Conservation (phyloP, 23 tunicate species). For the Oikopleura dioica region DNA sequence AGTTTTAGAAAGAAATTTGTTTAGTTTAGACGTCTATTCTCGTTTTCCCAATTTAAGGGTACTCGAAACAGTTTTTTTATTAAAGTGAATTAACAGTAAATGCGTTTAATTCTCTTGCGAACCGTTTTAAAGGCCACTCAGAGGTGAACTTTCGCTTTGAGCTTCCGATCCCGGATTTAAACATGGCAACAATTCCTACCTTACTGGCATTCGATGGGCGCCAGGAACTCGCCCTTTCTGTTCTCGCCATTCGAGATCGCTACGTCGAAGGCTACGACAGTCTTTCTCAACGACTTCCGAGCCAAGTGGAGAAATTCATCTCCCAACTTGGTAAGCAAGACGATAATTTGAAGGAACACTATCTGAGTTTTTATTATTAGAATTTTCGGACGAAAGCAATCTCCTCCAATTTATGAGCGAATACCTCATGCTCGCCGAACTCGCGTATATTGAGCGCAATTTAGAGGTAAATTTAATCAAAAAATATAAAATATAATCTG, state of each 20-base stretch:
- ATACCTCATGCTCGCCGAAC: neutral
- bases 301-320: neutral
- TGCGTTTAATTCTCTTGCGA: too few species aligned
- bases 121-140: too few species aligned
- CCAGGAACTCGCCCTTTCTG: neutral
- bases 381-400: neutral
- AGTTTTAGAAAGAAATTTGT: too few species aligned
- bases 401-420: neutral
- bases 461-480: neutral
- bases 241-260: neutral
- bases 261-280: neutral
- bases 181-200: neutral
- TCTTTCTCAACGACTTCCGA: too few species aligned
- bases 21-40: too few species aligned
- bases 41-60: too few species aligned
- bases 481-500: too few species aligned
- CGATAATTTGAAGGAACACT: too few species aligned
- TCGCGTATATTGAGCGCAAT: constrained; percentile 10
- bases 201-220: neutral
- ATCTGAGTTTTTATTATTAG: too few species aligned
- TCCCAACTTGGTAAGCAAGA: neutral
- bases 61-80: too few species aligned
- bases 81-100: too few species aligned
- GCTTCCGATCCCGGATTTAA: neutral
- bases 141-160: neutral